Conservation (phyloP, 2,113 vertebrate species). For the Pseudorectes ferrugineus region DNA sequence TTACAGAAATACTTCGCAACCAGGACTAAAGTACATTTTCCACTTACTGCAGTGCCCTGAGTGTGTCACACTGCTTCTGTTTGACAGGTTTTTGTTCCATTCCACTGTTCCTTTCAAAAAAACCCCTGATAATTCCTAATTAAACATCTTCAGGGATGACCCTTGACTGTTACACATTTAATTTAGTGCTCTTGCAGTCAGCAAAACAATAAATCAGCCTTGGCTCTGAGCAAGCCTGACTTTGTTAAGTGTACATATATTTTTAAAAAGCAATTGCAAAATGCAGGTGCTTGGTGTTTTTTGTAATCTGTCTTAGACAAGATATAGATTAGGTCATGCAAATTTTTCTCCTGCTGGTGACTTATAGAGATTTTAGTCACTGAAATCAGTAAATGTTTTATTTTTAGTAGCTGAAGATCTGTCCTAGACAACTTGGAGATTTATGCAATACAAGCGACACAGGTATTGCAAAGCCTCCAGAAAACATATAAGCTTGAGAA, state of each 20-base stretch:
- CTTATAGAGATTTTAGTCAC: not conserved
- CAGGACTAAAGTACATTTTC: not conserved
- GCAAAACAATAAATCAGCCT: not conserved
- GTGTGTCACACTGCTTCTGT: not conserved
- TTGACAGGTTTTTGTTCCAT: not conserved
- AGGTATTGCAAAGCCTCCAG: not conserved
- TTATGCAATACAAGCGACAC: not conserved
- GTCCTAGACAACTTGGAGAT: not conserved
- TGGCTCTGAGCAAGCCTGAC: not conserved
- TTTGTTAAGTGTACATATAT: not conserved
- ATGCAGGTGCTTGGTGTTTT: not conserved
- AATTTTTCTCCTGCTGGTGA: not conserved
- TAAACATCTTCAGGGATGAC: not conserved
- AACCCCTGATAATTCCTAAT: not conserved
- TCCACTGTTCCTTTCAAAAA: not conserved
- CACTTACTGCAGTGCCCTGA: not conserved
- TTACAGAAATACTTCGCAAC: not conserved
- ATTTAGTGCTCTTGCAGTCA: not conserved
- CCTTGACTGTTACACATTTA: not conserved
- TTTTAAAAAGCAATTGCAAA: not conserved
- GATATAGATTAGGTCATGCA: not conserved
- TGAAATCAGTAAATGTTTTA: not conserved
- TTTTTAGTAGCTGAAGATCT: not conserved
- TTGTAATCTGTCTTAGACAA: not conserved
- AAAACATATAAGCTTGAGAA: not conserved